Conservation (phyloP, 2,113 vertebrate genomes). For the Mustelus asterias region DNA sequence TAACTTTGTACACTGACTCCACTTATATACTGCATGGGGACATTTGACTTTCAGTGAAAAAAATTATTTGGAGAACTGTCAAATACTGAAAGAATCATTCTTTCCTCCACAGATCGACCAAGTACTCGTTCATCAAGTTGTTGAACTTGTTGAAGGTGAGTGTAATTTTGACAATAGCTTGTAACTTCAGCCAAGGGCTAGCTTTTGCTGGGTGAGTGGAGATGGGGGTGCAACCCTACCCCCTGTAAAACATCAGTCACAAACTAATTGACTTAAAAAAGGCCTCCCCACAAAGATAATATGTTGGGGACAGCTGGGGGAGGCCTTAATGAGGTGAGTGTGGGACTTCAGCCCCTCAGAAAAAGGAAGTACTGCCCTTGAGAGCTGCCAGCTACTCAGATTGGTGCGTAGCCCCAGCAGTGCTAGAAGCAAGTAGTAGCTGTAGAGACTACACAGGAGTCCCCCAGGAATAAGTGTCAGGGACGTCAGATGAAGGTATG, state of each 20-base stretch:
- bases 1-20: neutral
- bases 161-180: slow-evolving; percentile 27
- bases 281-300: neutral
- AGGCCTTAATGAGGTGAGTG: neutral
- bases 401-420: neutral
- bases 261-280: neutral
- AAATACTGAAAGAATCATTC: slow-evolving; percentile 12
- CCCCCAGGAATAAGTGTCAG: too few species aligned
- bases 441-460: too few species aligned
- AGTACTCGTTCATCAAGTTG: slow-evolving; percentile 92
- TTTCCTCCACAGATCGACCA: slow-evolving; percentile 73
- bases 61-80: neutral
- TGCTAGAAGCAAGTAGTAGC: neutral
- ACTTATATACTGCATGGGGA: neutral
- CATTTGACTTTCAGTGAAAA: neutral
- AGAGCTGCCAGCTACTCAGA: neutral
- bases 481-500: too few species aligned
- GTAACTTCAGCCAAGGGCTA: neutral
- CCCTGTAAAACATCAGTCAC: neutral
- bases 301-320: neutral
- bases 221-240: too few species aligned
- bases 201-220: neutral
- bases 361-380: neutral
- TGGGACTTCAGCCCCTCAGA: neutral
- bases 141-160: slow-evolving; percentile 88